Evolutionary conservation across 2,888 invertebrate species (phyloP), one percentile per base, ranked within the genome.

Genomic region (Sminthurinus aureus): DNA sequence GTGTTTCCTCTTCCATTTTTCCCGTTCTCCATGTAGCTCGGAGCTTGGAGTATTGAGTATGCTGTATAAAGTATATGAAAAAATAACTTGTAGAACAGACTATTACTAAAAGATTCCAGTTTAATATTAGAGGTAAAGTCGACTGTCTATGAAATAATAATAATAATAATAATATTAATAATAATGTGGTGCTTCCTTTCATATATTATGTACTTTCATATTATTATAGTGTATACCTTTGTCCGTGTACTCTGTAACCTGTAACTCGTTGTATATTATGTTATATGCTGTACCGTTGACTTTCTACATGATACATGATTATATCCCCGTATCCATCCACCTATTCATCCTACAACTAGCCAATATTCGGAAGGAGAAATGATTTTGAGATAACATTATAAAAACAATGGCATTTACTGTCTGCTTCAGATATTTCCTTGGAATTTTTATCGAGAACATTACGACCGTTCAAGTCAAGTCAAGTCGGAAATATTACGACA

Each of bases 371-470:
- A 73, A 38, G 38, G 38, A 38, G 38, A 73, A 9, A 76, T 58
- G 52, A 76, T 76, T 51, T 58, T 50, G 20, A 76, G 76, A 76
- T 51, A 51, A 76, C 76, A 76, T 76, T 76, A 76, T 76, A 76
- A 80, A 78, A 80, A 80, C 80, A 80, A 80, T 80, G 80, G 71
- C 71, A 38, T 80, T 80, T 80, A 67, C 50, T 79, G 69, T 79
- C 69, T 51, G 13, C n/a, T 69, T 69, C 67, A 50, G 79, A 79
- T 69, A 66, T 58, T 80, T 51, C 52, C 67, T 80, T 80, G 71
- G 80, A 80, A 80, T 80, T 80, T 80, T 80, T 73, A 80, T 80
- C 80, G 50, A 52, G 38, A 80, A 73, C 82, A 82, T 82, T 75
- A 74, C 81, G 76, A 75, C 24, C 74, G 51, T 82, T 76, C 74